phyloP scores from a whole-genome alignment of 2,888 invertebrate genomes.

The Folsomia manolachei region DNA sequence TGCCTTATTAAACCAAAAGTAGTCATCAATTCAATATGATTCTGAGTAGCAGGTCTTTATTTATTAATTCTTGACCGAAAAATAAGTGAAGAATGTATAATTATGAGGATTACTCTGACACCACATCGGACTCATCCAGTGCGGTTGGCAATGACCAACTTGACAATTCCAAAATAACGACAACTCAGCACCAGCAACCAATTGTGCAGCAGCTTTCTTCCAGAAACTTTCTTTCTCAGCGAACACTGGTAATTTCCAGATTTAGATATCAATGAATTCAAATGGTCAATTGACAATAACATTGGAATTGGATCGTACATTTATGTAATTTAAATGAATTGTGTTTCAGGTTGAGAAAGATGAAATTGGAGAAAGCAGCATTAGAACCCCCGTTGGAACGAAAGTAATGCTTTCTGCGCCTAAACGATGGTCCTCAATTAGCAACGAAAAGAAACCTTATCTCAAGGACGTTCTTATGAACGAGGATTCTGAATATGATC shows the following conservation, averaged over 20 bases:
- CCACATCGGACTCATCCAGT: too few relatives aligned
- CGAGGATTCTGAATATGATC: neutral
- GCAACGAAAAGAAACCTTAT: neutral
- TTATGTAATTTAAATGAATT: neutral
- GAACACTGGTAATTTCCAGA: neutral
- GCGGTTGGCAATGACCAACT: neutral
- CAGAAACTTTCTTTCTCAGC: neutral
- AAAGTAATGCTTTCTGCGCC: too few relatives aligned
- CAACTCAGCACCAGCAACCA: too few relatives aligned
- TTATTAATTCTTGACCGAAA: neutral
- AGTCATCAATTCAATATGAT: too few relatives aligned
- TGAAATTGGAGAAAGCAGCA: neutral
- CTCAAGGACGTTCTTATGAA: neutral
- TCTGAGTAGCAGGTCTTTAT: too few relatives aligned
- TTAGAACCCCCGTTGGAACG: too few relatives aligned
- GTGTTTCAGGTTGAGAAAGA: neutral
- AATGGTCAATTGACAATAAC: neutral
- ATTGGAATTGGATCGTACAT: neutral
- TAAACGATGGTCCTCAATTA: neutral
- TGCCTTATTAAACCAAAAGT: too few relatives aligned
- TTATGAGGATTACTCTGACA: too few relatives aligned
- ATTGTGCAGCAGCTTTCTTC: neutral
- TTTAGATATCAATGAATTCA: neutral
- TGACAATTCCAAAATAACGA: too few relatives aligned
- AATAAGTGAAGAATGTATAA: too few relatives aligned